A percentile compares a stretch with the other conserved stretches of the same genome.
These are phyloP conservation scores for Drosophila phalerata DNA, from an alignment of 2,888 invertebrate species.

Conservation along the genomic window DNA sequence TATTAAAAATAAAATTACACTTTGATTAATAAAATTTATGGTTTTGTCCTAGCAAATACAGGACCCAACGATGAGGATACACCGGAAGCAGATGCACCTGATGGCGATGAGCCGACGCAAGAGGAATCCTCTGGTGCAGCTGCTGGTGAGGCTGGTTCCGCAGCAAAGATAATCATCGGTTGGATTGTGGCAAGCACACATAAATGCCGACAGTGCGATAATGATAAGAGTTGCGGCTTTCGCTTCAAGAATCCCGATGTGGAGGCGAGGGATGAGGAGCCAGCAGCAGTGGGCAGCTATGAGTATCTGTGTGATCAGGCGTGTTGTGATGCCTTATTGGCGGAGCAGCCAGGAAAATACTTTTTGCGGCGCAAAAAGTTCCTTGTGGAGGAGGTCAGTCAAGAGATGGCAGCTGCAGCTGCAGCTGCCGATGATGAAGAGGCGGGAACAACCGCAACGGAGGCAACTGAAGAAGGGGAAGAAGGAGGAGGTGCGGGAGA, in stretches of 20 bases:
- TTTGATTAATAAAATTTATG: background rate
- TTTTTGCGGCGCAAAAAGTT: slow-evolving; percentile 87
- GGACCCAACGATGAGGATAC: slow-evolving; percentile 76
- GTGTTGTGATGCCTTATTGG: slow-evolving; percentile 87
- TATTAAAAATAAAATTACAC: background rate
- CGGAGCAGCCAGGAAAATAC: slow-evolving; percentile 87
- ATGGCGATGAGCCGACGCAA: slow-evolving; percentile 78
- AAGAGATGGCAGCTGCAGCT: slow-evolving; percentile 32
- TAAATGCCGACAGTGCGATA: slow-evolving; percentile 80
- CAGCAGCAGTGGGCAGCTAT: slow-evolving; percentile 55
- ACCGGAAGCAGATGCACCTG: slow-evolving; percentile 57
- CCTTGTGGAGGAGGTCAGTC: slow-evolving; percentile 85
- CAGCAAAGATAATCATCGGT: slow-evolving; percentile 83
- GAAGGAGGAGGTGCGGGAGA: slow-evolving; percentile 1
- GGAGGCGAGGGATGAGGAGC: slow-evolving; percentile 11
- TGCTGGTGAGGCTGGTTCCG: slow-evolving; percentile 79
- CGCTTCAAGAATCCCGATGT: slow-evolving; percentile 85
- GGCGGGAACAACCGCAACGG: background rate
- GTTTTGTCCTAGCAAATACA: slow-evolving; percentile 6
- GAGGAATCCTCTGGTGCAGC: slow-evolving; percentile 85
- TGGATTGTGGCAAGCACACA: slow-evolving; percentile 80
- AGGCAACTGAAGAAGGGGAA: background rate
- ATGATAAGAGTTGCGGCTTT: slow-evolving; percentile 81
- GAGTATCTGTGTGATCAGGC: slow-evolving; percentile 86
- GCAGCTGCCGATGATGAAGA: slow-evolving; percentile 11